These are phyloP conservation scores for Syndactyla subalaris DNA, from an alignment of 2,797 vertebrate species.

Conservation along the genomic window DNA sequence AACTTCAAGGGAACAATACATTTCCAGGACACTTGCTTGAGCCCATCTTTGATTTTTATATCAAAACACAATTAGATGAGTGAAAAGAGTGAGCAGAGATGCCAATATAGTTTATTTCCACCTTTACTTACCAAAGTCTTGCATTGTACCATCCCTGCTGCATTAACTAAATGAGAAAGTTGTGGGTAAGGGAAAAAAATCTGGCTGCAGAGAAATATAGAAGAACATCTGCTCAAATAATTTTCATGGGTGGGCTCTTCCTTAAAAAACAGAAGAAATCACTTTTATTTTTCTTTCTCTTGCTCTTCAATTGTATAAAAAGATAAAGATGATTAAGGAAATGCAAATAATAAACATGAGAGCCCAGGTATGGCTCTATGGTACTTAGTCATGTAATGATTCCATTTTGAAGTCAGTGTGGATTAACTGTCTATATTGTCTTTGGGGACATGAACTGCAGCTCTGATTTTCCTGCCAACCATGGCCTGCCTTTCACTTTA, in stretches of 20 bases:
- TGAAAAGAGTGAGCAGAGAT: background rate
- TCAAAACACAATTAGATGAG: background rate
- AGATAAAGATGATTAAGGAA: background rate
- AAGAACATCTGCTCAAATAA: background rate
- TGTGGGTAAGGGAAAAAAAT: background rate
- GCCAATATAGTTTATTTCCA: background rate
- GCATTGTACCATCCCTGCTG: background rate
- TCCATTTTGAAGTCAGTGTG: background rate
- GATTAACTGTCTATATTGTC: background rate
- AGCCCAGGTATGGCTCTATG: background rate
- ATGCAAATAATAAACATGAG: background rate
- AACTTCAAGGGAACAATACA: background rate
- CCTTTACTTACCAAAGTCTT: background rate
- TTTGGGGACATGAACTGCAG: background rate
- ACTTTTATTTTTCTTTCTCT: background rate
- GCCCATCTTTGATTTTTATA: background rate
- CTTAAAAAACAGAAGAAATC: background rate
- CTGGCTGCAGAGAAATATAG: background rate
- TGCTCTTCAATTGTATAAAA: background rate
- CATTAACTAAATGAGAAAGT: background rate
- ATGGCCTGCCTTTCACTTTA: background rate
- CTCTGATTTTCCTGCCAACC: background rate
- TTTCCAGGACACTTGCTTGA: background rate
- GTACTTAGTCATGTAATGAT: background rate
- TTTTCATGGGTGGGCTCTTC: background rate